Evolutionary conservation across 2,113 vertebrate genomes (phyloP).

Genomic region (Caloenas nicobarica): DNA sequence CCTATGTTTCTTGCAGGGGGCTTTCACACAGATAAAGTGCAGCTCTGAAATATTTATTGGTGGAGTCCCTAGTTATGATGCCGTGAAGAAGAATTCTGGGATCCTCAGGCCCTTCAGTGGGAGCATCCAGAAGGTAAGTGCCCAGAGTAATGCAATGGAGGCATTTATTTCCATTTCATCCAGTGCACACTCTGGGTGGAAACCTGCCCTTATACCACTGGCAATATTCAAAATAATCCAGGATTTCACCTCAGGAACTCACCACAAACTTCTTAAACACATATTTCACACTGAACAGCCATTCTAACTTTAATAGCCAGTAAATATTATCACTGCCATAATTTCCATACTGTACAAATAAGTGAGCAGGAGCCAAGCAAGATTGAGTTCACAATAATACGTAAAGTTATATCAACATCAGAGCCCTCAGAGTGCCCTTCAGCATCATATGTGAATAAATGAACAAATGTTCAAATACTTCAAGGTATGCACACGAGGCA

Average conservation of each 20-base stretch:
- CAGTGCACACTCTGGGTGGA: not conserved
- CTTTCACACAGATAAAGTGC: constrained; percentile 97
- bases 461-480: not conserved
- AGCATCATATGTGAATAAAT: not conserved
- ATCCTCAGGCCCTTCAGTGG: constrained; percentile 86
- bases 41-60: constrained; percentile 91
- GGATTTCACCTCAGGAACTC: not conserved
- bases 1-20: constrained; percentile 78
- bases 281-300: not conserved
- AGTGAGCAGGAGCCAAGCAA: not conserved
- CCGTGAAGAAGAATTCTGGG: constrained; percentile 86
- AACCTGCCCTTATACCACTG: not conserved
- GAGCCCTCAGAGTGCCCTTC: not conserved
- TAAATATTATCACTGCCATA: not conserved
- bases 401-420: not conserved
- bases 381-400: not conserved
- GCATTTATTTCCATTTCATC: not conserved
- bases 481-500: not conserved
- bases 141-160: not conserved
- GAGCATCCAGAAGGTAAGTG: constrained; percentile 90
- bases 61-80: constrained; percentile 87
- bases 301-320: not conserved
- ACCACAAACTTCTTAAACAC: not conserved
- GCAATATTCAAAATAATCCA: not conserved
- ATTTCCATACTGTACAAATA: not conserved